These are phyloP conservation scores for Drosophila parthenogenetica DNA, from an alignment of 2,888 invertebrate genomes.

Conservation along the genomic window DNA sequence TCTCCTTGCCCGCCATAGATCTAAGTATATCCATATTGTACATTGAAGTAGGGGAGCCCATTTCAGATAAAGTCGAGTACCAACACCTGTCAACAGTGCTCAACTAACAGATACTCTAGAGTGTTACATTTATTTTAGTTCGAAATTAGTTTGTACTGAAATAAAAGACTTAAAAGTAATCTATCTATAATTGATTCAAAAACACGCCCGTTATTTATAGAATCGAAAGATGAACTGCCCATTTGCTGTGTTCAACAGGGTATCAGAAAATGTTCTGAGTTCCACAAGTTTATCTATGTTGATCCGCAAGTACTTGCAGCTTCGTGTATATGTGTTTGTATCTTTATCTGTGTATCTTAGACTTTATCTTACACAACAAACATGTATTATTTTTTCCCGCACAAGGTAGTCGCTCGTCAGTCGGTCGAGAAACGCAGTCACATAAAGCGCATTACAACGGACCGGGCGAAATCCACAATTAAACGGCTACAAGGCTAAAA, in stretches of 20 bases:
- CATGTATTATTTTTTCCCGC: constrained; percentile 19
- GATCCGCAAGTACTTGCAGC: constrained; percentile 26
- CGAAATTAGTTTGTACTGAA: not conserved
- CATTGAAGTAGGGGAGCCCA: constrained; percentile 18
- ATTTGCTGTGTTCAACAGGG: not conserved
- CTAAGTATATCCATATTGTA: constrained; percentile 11
- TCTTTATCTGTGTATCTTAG: constrained; percentile 20
- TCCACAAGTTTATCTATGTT: constrained; percentile 42
- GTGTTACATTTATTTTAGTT: not conserved
- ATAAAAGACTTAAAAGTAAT: too few species aligned
- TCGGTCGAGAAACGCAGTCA: constrained; percentile 26
- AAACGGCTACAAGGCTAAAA: constrained; percentile 10
- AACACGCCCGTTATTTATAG: not conserved
- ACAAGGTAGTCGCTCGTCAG: constrained; percentile 22
- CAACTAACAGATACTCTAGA: constrained; percentile 1
- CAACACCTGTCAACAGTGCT: constrained; percentile 1
- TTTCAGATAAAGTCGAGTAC: constrained; percentile 17
- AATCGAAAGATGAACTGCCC: too few species aligned
- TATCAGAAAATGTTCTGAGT: constrained; percentile 21
- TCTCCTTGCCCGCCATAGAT: constrained; percentile 3
- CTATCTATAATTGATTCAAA: too few species aligned
- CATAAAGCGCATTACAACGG: constrained; percentile 26
- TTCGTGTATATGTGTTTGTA: constrained; percentile 12
- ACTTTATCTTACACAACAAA: constrained; percentile 20
- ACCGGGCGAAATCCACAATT: constrained; percentile 12